Conservation (phyloP, 1,140 invertebrate genomes). For the Physella acuta region DNA sequence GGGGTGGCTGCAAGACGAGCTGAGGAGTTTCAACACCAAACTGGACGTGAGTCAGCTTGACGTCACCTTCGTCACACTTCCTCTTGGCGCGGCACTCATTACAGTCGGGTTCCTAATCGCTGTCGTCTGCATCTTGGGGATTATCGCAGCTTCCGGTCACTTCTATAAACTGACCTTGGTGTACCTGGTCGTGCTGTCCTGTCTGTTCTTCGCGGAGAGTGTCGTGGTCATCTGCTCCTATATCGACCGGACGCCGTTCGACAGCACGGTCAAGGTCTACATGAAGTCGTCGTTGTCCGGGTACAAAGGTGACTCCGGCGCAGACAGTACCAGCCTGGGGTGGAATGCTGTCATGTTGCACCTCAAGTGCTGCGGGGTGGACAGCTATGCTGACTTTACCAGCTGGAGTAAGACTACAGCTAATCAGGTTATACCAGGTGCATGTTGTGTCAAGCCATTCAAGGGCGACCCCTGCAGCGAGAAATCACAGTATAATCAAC, state of each 20-base stretch:
- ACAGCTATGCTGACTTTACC: conserved; percentile 2
- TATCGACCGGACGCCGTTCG: conserved; percentile 8
- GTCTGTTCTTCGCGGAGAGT: not conserved
- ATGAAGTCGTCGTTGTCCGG: not conserved
- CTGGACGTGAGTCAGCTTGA: not conserved
- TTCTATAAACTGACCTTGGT: conserved; percentile 8
- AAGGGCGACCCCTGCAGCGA: too few species aligned
- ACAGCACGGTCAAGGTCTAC: not conserved
- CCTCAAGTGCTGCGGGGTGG: conserved; percentile 2
- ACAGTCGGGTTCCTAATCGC: not conserved
- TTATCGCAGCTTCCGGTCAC: not conserved
- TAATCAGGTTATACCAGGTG: not conserved
- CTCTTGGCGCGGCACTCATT: not conserved
- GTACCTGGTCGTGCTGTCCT: not conserved
- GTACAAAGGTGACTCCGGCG: not conserved
- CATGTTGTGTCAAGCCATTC: not conserved
- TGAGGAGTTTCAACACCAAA: not conserved
- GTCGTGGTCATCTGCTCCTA: conserved; percentile 8
- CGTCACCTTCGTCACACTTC: conserved; percentile 1
- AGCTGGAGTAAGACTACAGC: not conserved
- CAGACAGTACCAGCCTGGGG: not conserved
- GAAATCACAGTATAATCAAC: not conserved
- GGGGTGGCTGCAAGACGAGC: not conserved
- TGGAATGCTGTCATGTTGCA: conserved; percentile 12
- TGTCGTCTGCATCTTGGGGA: not conserved